Evolutionary conservation across 2,797 vertebrate genomes (phyloP).

Genomic region (Clarias pachynema): DNA sequence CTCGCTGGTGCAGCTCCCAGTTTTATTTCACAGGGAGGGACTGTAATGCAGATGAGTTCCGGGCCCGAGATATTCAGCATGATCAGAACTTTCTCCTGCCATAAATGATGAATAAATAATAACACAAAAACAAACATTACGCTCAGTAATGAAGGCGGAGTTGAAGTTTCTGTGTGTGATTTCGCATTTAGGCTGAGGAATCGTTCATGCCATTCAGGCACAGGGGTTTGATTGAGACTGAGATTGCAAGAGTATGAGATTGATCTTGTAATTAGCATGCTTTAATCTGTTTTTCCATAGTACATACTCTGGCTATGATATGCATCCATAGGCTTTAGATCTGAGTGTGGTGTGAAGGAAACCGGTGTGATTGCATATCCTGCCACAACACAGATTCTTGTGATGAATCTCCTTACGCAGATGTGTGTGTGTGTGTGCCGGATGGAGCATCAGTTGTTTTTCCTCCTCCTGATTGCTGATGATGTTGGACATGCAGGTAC

Average conservation of each 20-base stretch:
- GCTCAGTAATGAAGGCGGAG: not conserved
- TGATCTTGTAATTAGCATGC: not conserved
- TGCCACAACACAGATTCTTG: slow-evolving; percentile 3
- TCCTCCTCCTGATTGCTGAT: not conserved
- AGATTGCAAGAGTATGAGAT: not conserved
- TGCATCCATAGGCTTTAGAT: not conserved
- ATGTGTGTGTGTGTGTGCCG: not conserved
- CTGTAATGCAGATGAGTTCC: slow-evolving; percentile 4
- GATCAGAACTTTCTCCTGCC: not conserved
- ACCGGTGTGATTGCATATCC: slow-evolving; percentile 14
- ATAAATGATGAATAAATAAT: not conserved
- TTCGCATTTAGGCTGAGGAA: not conserved
- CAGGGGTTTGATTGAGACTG: not conserved
- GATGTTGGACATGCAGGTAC: not conserved
- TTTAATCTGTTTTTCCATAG: not conserved
- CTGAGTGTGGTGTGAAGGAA: slow-evolving; percentile 15
- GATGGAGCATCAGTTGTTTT: slow-evolving; percentile 11
- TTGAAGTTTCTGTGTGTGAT: not conserved
- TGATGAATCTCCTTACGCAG: not conserved
- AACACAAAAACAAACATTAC: not conserved
- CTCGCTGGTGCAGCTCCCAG: not conserved
- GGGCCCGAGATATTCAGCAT: not conserved
- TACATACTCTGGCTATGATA: not conserved
- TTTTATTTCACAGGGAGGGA: not conserved
- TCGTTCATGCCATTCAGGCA: not conserved